A percentile compares a stretch with the other conserved stretches of the same genome.
These are phyloP conservation scores for Camelus dromedarius DNA, from an alignment of 2,113 vertebrate genomes.

Conservation along the genomic window DNA sequence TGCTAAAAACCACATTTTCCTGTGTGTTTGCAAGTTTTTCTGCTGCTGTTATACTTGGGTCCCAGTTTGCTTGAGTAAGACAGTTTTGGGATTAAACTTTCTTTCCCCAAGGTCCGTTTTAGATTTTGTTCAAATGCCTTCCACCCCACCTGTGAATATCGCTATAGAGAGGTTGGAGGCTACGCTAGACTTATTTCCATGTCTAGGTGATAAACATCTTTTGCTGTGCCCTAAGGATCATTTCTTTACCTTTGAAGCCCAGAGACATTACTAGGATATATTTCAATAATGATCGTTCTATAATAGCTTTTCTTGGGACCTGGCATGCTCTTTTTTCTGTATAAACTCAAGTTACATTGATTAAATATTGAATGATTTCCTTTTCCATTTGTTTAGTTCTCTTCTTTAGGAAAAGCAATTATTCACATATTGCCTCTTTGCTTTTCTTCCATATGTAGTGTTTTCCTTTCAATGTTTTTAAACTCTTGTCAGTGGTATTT, in stretches of 20 bases:
- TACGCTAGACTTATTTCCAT: neutral
- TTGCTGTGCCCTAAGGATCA: neutral
- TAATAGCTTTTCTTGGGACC: neutral
- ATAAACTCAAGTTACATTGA: neutral
- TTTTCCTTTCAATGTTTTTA: neutral
- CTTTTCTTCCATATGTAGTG: neutral
- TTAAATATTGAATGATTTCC: neutral
- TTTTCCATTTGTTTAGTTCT: neutral
- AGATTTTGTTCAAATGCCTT: neutral
- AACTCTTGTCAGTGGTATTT: neutral
- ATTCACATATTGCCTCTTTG: neutral
- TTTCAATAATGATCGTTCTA: neutral
- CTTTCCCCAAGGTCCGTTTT: neutral
- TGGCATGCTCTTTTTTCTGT: neutral
- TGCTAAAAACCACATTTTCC: neutral
- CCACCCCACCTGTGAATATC: neutral
- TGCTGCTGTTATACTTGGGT: neutral
- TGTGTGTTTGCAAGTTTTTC: neutral
- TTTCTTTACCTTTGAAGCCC: neutral
- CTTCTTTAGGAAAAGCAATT: neutral
- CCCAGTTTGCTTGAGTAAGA: neutral
- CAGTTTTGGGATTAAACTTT: neutral
- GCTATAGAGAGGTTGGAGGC: neutral
- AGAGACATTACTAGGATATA: neutral
- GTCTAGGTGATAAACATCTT: neutral